Percentiles rank a stretch among this genome's conserved stretches.
phyloP scores from a whole-genome alignment of 1,140 invertebrate genomes.

The Argopecten irradians region DNA sequence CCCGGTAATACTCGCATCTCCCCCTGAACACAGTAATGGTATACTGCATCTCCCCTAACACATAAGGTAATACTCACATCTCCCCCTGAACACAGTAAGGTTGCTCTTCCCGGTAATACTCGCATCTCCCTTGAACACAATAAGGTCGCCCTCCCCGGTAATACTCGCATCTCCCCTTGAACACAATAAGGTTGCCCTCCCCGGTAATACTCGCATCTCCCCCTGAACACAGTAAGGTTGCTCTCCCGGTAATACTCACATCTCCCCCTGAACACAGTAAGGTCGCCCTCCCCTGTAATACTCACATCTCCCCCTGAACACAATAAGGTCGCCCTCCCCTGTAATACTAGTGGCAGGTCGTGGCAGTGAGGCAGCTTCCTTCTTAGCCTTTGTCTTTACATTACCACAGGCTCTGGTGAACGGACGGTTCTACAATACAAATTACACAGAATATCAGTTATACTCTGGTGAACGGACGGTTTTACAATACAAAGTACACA shows the following conservation, averaged over 20 bases:
- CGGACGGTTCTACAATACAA: constrained; percentile 64
- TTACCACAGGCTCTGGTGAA: constrained; percentile 70
- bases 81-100: not conserved
- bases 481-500: too few relatives aligned
- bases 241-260: not conserved
- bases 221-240: not conserved
- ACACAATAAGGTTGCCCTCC: not conserved
- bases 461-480: not conserved
- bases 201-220: not conserved
- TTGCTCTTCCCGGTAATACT: not conserved
- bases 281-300: constrained; percentile 28
- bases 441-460: not conserved
- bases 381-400: constrained; percentile 54
- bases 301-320: constrained; percentile 70
- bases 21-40: not conserved
- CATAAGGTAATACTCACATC: constrained; percentile 2
- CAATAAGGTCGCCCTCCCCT: constrained; percentile 67
- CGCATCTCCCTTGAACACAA: not conserved
- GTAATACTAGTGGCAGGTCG: constrained; percentile 60
- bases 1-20: not conserved
- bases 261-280: not conserved
- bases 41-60: not conserved
- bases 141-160: not conserved
- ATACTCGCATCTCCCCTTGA: not conserved
- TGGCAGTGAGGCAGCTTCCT: constrained; percentile 37